Conservation (phyloP, 2,888 invertebrate species). For the Mamestra brassicae region DNA sequence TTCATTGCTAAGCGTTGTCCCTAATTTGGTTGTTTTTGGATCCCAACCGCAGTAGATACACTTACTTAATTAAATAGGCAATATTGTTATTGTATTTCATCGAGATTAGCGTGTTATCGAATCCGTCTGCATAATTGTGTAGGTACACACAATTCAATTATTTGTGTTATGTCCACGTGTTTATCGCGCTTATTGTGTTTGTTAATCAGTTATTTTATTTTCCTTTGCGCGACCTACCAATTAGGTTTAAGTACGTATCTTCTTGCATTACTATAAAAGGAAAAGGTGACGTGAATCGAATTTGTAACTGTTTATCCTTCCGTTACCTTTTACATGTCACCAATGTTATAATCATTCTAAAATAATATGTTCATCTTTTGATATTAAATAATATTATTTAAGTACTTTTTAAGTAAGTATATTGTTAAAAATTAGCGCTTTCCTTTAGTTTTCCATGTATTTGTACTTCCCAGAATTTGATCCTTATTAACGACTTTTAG, state of each 20-base stretch:
- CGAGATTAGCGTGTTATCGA: slow-evolving; percentile 5
- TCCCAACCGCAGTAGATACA: no score
- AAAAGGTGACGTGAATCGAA: background rate
- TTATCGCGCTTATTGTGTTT: slow-evolving; percentile 13
- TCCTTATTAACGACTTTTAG: no score
- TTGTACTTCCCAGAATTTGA: no score
- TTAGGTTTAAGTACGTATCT: background rate
- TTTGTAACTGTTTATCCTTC: background rate
- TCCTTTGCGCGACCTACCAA: background rate
- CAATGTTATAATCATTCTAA: background rate
- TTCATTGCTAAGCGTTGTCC: no score
- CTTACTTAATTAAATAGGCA: no score
- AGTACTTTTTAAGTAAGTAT: no score
- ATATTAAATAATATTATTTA: background rate
- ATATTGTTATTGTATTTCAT: background rate
- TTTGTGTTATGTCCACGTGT: slow-evolving; percentile 27
- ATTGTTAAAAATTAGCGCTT: no score
- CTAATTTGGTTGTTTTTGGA: no score
- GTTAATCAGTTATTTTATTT: slow-evolving; percentile 1
- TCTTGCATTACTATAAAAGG: background rate
- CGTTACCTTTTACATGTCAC: background rate
- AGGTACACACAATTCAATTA: slow-evolving; percentile 3
- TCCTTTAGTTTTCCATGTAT: no score
- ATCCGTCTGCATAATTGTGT: background rate
- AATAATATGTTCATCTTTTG: background rate